These are phyloP conservation scores for Euplexia lucipara DNA, from an alignment of 2,888 invertebrate genomes.

Conservation along the genomic window DNA sequence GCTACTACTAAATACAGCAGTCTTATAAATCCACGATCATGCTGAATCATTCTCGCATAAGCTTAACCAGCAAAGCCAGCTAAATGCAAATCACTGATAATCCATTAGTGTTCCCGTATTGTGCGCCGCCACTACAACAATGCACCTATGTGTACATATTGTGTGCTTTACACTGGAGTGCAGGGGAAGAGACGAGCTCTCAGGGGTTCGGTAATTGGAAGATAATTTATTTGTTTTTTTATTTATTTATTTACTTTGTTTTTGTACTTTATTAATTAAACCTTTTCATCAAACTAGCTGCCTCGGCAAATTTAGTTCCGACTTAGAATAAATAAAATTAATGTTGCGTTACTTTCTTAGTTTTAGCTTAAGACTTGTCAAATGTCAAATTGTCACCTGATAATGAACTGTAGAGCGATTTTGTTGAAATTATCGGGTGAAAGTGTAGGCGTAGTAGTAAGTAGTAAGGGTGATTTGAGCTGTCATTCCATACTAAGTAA, in stretches of 20 bases:
- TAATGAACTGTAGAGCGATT: too few species aligned
- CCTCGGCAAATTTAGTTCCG: too few species aligned
- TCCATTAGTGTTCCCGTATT: constrained; percentile 86
- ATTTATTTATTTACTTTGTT: constrained; percentile 41
- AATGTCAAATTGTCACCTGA: too few species aligned
- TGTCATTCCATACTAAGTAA: too few species aligned
- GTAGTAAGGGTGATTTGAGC: too few species aligned
- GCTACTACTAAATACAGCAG: neutral
- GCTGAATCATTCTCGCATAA: constrained; percentile 68
- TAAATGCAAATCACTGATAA: constrained; percentile 91
- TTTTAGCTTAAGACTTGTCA: too few species aligned
- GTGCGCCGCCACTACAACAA: constrained; percentile 68
- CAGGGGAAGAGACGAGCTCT: constrained; percentile 44
- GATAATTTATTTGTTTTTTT: constrained; percentile 61
- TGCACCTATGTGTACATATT: constrained; percentile 56
- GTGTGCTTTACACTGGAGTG: constrained; percentile 47
- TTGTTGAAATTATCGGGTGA: too few species aligned
- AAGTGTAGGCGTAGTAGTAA: too few species aligned
- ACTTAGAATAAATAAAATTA: too few species aligned
- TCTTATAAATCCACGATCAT: constrained; percentile 27
- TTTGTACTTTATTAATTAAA: neutral
- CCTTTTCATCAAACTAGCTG: neutral
- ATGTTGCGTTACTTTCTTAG: too few species aligned
- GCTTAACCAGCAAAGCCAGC: constrained; percentile 78
- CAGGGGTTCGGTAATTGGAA: constrained; percentile 55